phyloP scores from a whole-genome alignment of 2,888 invertebrate genomes.

The Drosophila neonasuta region DNA sequence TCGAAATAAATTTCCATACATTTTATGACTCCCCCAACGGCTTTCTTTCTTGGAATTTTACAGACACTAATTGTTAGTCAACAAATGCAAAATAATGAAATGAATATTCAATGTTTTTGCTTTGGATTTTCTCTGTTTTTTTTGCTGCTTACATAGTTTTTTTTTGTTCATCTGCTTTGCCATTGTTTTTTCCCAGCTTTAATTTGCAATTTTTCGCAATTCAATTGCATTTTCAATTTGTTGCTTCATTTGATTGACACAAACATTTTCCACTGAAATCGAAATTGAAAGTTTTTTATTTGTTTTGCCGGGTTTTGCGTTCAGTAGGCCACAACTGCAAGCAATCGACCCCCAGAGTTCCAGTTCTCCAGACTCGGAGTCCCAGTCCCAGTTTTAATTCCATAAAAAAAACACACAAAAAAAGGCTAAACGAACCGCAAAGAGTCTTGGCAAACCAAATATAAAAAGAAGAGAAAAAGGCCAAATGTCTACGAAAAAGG shows the following conservation, averaged over 20 bases:
- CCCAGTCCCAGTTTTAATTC: conserved; percentile 18
- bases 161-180: conserved; percentile 10
- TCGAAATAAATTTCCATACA: too few relatives aligned
- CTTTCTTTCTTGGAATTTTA: conserved; percentile 4
- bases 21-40: neutral
- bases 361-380: conserved; percentile 10
- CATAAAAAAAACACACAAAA: neutral
- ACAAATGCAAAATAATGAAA: neutral
- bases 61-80: conserved; percentile 8
- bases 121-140: conserved; percentile 6
- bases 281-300: conserved; percentile 62
- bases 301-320: conserved; percentile 22
- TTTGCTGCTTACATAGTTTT: neutral
- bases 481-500: conserved; percentile 77
- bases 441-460: conserved; percentile 29
- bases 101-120: conserved; percentile 17
- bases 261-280: conserved; percentile 59
- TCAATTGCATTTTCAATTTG: conserved; percentile 35
- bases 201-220: conserved; percentile 1
- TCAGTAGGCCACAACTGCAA: conserved; percentile 19
- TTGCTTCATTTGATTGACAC: conserved; percentile 51
- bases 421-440: conserved; percentile 25
- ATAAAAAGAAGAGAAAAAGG: conserved; percentile 51
- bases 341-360: conserved; percentile 28
- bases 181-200: conserved; percentile 18